Base-by-base conservation (phyloP, 2,888 invertebrate species). In the Sarcophaga rosellei region DNA sequence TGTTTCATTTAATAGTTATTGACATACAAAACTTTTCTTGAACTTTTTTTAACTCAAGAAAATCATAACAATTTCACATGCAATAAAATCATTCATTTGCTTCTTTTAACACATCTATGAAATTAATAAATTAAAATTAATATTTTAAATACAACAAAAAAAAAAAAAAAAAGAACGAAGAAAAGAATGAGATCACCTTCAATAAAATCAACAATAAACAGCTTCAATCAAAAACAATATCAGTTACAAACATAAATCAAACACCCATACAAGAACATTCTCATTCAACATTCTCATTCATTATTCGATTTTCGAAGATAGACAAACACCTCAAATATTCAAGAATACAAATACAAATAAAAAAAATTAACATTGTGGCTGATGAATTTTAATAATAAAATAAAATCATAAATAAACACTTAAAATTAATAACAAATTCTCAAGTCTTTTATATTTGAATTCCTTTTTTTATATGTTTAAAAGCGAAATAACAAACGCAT, bases 41-140 rank as follows among this genome's bases (percentile, higher is more conserved):
- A 81, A 75, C 81, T 70, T 44, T 70, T 44, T 44, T 15, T 17
- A 44, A 17, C 15, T 17, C 53, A 65, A 44, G 8, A 53, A 57
- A 35, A 72, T n/a, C 44, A 44, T 66, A 45, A 45, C 62, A 78
- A 68, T 81, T 70, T 66, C 11, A 53, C 79, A 76, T 70, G 68
- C 81, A 74, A 61, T 68, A 82, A 70, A 77, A 66, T 72, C 53
- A 73, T 81, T 77, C 65, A 53, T 65, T 80, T 63, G 47, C 76
- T 69, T 86, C 76, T 69, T 86, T 78, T 62, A 78, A 68, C 77
- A 83, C n/a, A 21, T 70, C 84, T 79, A 84, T 79, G 61, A 59
- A 82, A 70, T 70, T 57, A 35, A 75, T 69, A 35, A 53, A 82
- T 66, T 25, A 47, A 72, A 17, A 78, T 61, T 5, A n/a, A 61